Base-by-base conservation (phyloP, 1,140 invertebrate genomes). In the Atopsyche davidsoni region DNA sequence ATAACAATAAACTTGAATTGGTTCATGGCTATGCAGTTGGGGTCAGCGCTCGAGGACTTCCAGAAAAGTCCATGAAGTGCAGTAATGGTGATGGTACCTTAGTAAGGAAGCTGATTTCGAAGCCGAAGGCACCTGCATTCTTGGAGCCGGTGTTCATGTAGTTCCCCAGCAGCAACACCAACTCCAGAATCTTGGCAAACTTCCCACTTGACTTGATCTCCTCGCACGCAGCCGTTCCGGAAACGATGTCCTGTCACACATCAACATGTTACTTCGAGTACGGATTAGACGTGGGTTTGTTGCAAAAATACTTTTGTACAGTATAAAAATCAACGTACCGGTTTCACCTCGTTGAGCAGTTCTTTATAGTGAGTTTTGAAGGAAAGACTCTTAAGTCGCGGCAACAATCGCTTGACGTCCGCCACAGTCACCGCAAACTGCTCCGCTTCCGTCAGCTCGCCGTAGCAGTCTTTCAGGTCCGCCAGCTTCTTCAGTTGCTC, bases 41-140 rank as follows among this genome's bases (percentile, higher is more conserved):
- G n/a, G n/a, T n/a, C n/a, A n/a, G n/a, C n/a, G n/a, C n/a, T n/a
- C n/a, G n/a, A n/a, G n/a, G n/a, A n/a, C n/a, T n/a, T n/a, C n/a
- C n/a, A n/a, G n/a, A n/a, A n/a, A n/a, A n/a, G n/a, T n/a, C n/a
- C n/a, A n/a, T n/a, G n/a, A n/a, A n/a, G n/a, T n/a, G n/a, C n/a
- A n/a, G n/a, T n/a, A n/a, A n/a, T n/a, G n/a, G n/a, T n/a, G n/a
- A n/a, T n/a, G n/a, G 61, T 69, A 94, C 86, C 78, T 98, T 98
- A 0, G 92, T 87, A 2, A 99, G 75, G 67, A 92, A 98, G 64
- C 83, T 94, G 46, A 98, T 95, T 69, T 99, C 94, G 70, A 98
- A 99, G 3, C 92, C 96, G 61, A 92, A 87, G 2, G 93, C 92
- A 60, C 92, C 87, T 6, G 85, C 93, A 65, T 96, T 96, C 58